A percentile compares a stretch with the other conserved stretches of the same genome.
Evolutionary conservation across 2,888 invertebrate genomes (phyloP).

Genomic region (Heteromurus nitidus): DNA sequence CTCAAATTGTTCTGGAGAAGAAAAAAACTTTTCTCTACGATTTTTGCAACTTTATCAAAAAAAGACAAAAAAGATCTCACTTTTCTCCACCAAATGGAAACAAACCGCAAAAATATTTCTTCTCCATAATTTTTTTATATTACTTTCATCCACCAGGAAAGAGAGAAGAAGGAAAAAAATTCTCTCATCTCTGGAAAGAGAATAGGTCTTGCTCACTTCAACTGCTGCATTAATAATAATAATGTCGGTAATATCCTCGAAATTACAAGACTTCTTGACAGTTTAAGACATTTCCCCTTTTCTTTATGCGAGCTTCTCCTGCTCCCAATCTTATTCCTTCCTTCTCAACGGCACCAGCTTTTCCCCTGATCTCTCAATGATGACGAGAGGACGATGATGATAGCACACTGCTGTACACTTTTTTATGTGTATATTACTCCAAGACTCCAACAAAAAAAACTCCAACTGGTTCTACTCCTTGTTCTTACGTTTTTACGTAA

Average conservation of each 20-base stretch:
- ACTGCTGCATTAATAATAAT: conserved; percentile 61
- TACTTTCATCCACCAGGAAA: no score
- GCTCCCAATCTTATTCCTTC: neutral
- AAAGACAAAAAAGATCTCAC: no score
- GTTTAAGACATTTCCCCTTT: conserved; percentile 60
- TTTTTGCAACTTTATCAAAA: no score
- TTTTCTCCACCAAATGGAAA: neutral
- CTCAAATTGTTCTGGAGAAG: no score
- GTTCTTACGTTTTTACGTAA: neutral
- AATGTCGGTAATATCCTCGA: conserved; percentile 62
- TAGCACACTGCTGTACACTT: no score
- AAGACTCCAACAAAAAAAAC: no score
- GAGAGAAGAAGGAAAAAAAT: no score
- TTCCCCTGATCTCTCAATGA: conserved; percentile 36
- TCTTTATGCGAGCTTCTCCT: conserved; percentile 46
- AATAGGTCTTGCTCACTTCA: conserved; percentile 58
- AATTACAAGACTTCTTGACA: conserved; percentile 63
- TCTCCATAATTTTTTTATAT: no score
- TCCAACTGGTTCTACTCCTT: no score
- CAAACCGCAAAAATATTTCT: conserved; percentile 13
- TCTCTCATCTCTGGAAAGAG: conserved; percentile 13
- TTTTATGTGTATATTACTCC: no score
- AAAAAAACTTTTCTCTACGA: no score
- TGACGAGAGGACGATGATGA: no score
- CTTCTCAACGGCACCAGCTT: neutral